Evolutionary conservation across 2,797 vertebrate species (phyloP).

Genomic region (Falco naumanni): DNA sequence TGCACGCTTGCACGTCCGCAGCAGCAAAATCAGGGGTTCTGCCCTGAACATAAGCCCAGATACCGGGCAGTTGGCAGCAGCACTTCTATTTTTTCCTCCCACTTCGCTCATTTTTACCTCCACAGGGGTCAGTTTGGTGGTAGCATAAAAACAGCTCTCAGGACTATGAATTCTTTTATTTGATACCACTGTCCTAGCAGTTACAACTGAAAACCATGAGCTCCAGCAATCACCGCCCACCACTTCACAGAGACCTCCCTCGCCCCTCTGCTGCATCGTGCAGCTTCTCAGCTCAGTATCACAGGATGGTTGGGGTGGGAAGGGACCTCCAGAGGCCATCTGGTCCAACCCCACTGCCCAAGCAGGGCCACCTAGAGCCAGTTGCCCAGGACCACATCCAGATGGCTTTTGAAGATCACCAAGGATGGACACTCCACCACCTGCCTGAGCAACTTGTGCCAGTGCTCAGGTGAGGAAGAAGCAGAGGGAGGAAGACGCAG

Average conservation of each 20-base stretch:
- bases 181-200: background rate
- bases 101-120: background rate
- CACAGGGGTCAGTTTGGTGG: fast-evolving
- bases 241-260: background rate
- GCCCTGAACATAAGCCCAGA: background rate
- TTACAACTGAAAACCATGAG: background rate
- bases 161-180: background rate
- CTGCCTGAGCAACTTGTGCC: background rate
- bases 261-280: background rate
- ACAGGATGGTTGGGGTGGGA: background rate
- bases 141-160: background rate
- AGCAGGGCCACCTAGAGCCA: background rate
- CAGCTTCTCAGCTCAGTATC: background rate
- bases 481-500: too few relatives aligned
- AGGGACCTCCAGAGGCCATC: background rate
- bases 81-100: background rate
- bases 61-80: background rate
- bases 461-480: background rate
- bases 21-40: background rate
- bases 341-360: background rate
- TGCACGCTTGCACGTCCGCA: background rate
- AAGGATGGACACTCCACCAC: background rate
- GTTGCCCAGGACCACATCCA: background rate
- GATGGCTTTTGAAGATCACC: background rate
- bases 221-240: fast-evolving